Evolutionary conservation across 2,888 invertebrate species (phyloP), one percentile per base, ranked within the genome.

Genomic region (Phania funesta): DNA sequence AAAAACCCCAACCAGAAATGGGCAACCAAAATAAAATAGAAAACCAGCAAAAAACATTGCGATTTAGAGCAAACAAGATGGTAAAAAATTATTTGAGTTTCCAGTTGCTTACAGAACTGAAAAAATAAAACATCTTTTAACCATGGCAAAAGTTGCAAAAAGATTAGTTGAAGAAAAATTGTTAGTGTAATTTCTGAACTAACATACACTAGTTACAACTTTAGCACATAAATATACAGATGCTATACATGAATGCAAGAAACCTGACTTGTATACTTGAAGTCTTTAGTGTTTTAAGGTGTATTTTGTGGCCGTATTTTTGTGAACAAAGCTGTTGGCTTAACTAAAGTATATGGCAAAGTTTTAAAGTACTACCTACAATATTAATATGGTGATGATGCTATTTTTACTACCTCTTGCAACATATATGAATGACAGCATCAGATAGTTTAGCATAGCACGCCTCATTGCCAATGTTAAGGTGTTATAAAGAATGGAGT

Each of bases 381-480:
- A n/a, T n/a, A n/a, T n/a, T n/a, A n/a, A 38, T 3, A 29, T 44
- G 26, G 18, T 3, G 6, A 26, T 5, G 4, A 26, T 13, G 32
- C 1, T 22, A 16, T 26, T 18, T 22, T 22, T 50, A 24, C 50
- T n/a, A 32, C 13, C 22, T 50, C 56, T 60, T 64, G 24, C n/a
- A 54, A 38, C 24, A 64, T 13, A 64, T 26, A 64, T 11, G 5
- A 78, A 64, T 13, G 24, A 38, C 41, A 50, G 3, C 11, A 9
- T 46, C 38, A 58, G 18, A 46, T 54, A 67, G 54, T 48, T 60
- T 68, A 22, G 22, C 50, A 13, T 62, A 60, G 16, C 20, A 54
- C 29, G 50, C 62, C 79, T 80, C 74, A 80, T 75, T 80, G 80
- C 58, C 75, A 80, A 80, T 80, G 80, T 58, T 75, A 68, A n/a